A percentile compares a stretch with the other conserved stretches of the same genome.
Conservation (phyloP, 2,888 invertebrate genomes). For the Cerastoderma edule region DNA sequence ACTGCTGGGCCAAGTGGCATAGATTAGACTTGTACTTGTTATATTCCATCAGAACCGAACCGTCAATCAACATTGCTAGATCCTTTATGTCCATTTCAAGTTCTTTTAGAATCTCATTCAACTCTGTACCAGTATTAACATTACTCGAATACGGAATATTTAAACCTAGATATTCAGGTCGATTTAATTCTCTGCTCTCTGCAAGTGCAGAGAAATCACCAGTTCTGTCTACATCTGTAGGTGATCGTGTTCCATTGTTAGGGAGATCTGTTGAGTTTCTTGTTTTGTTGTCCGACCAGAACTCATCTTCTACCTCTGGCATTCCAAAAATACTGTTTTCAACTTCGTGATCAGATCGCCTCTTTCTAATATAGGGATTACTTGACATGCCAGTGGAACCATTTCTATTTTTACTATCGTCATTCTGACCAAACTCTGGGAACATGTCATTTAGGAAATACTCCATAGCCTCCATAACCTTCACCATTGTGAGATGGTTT, state of each 20-base stretch:
- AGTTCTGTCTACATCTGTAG: too few species aligned
- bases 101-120: not conserved
- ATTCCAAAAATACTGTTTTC: not conserved
- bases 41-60: conserved; percentile 6
- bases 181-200: not conserved
- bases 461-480: conserved; percentile 11
- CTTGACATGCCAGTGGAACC: not conserved
- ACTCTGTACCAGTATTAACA: not conserved
- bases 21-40: conserved; percentile 21
- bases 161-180: not conserved
- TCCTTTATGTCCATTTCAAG: not conserved
- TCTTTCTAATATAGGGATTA: conserved; percentile 20
- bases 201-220: not conserved
- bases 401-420: not conserved
- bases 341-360: not conserved
- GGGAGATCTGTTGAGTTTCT: not conserved
- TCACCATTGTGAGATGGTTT: conserved; percentile 5
- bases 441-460: conserved; percentile 13
- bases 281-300: not conserved
- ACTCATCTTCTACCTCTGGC: not conserved
- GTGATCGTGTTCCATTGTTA: too few species aligned
- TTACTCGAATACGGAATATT: not conserved
- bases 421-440: not conserved
- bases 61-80: conserved; percentile 18
- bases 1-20: conserved; percentile 28